These are phyloP conservation scores for Coryphaenoides rupestris DNA, from an alignment of 2,113 vertebrate species.

Conservation along the genomic window DNA sequence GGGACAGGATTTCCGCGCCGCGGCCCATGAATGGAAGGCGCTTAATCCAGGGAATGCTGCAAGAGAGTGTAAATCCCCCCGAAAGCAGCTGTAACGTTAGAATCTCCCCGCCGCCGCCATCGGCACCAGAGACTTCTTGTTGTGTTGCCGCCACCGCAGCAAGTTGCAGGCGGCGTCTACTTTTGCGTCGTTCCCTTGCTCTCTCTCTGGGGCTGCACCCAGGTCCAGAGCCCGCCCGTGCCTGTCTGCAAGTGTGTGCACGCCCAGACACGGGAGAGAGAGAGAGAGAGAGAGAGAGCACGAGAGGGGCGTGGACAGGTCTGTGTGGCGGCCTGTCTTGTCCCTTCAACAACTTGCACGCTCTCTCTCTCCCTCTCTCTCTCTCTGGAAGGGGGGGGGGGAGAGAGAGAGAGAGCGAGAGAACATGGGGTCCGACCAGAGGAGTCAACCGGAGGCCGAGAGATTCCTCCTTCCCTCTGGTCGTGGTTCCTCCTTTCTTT, in stretches of 20 bases:
- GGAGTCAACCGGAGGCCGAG: no score
- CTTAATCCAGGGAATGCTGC: neutral
- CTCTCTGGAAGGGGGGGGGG: no score
- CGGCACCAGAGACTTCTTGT: no score
- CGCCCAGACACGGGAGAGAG: neutral
- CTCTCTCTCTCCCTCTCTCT: conserved; percentile 22
- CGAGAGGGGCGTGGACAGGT: conserved; percentile 8
- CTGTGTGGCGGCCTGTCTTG: conserved; percentile 12
- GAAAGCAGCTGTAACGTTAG: no score
- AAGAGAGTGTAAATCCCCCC: conserved; percentile 1
- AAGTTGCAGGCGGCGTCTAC: conserved; percentile 18
- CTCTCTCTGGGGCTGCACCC: conserved; percentile 11
- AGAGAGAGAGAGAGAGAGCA: no score
- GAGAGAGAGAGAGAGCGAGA: no score
- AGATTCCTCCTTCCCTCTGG: no score
- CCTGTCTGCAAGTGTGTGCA: conserved; percentile 35
- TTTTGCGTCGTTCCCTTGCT: conserved; percentile 27
- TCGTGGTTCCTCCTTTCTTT: no score
- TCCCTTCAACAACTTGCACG: neutral
- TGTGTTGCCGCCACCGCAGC: conserved; percentile 27
- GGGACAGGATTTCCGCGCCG: neutral
- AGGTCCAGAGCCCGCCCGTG: neutral
- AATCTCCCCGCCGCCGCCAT: no score
- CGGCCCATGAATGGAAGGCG: neutral
- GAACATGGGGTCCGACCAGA: no score